Evolutionary conservation across 2,888 invertebrate genomes (phyloP), one percentile per base, ranked within the genome.

Genomic region (Dryococelus australis): DNA sequence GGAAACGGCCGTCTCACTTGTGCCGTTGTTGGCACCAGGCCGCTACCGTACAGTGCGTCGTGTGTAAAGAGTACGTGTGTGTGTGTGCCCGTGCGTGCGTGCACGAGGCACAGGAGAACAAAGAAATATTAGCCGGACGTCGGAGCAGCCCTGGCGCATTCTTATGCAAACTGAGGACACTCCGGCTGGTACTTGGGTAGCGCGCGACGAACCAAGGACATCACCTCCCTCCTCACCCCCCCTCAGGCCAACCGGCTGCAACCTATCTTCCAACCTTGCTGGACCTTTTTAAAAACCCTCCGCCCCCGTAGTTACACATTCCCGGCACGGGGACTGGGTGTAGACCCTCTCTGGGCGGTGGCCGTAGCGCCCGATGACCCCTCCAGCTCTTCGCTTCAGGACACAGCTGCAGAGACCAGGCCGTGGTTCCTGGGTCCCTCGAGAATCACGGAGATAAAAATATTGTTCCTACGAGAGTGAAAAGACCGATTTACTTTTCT

Each of bases 41-140:
- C 65, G 65, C 65, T 51, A 51, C 51, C 51, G 2, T 12, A 51
- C 51, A 51, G 51, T 8, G 51, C 51, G 13, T 20, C 0, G 65
- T 65, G 65, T 65, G 65, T 65, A 65, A 65, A 65, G 65, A 65
- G 65, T 24, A n/a, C 65, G 65, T 65, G 65, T 65, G 65, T 65
- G 65, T 24, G 65, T 65, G 65, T 24, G 65, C n/a, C 1, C 20
- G 51, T 51, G 51, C 20, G 51, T 51, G 8, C 20, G 51, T 2
- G 51, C 65, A 8, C 65, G 51, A n/a, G 24, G n/a, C 65, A 43
- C 13, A 26, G 35, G 83, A 43, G 83, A 83, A 83, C 83, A 83
- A 83, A 83, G 83, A 83, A 83, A 83, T 83, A 83, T 83, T 83
- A 83, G 83, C 83, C 83, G 83, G 83, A 83, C 83, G 83, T 24